Base-by-base conservation (phyloP, 30 jellyfish, hydroid and myxozoan genomes). In the Hydractinia symbiolongicarpus region DNA sequence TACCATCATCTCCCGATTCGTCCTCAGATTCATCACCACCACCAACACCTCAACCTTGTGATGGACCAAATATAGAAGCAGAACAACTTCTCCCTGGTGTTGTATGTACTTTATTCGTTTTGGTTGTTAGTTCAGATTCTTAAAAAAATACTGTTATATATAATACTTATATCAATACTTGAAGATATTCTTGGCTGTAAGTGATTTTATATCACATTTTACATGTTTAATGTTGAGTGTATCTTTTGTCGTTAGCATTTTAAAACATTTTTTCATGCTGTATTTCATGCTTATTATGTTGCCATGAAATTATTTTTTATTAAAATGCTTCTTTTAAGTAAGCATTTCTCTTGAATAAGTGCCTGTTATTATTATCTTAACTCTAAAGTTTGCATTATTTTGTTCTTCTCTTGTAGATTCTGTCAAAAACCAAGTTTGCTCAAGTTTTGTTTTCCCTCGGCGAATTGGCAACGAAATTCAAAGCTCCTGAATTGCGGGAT, bases 21-120 rank as follows among this genome's bases (percentile, higher is more conserved):
- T 93, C 99, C 50, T 93, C 99, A 1, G 99, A 93, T 77, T 85
- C 96, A 9, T 93, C 99, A 10, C 99, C 99, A 55, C 99, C 96
- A 30, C 84, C 94, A 17, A 93, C 99, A 9, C 99, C 99, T 53
- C 94, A 71, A 57, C 95, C 94, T 5, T 89, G 95, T 3, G 96
- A 88, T 61, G 99, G 96, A 14, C 99, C 96, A 15, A 93, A 80
- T 56, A 58, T 84, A 7, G 99, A 93, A 71, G 40, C 99, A 1
- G 99, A 93, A 67, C 95, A 93, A 61, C 77, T 83, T 30, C 72
- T 93, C n/a, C 99, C 99, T 40, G 95, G 96, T 21, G 99, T 93
- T 81, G 99, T 93, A 84, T 72, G 86, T 61, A 6, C 9, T 49
- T 7, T 15, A 30, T n/a, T 8, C 10, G 73, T 7, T 72, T n/a